Conservation (phyloP, 2,797 vertebrate species). For the Pangasius sanitwongsei region DNA sequence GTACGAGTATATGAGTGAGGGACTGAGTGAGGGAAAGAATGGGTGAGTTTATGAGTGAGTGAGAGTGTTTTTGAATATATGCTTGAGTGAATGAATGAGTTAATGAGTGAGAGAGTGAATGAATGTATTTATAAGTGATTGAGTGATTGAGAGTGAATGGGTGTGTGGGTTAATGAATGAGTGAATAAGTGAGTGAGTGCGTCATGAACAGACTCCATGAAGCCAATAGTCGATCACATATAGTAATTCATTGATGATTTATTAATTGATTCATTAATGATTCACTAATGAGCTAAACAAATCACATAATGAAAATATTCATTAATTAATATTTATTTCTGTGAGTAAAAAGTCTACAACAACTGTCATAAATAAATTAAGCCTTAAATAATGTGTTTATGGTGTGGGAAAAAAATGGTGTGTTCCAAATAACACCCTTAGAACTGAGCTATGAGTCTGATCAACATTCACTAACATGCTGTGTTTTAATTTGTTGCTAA, state of each 20-base stretch:
- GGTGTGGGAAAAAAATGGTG: no score
- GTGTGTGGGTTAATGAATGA: no score
- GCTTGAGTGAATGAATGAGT: no score
- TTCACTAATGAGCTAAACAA: not conserved
- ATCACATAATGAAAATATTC: not conserved
- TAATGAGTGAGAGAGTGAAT: no score
- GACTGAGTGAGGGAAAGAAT: not conserved
- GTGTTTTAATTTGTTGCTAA: not conserved
- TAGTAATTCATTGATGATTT: no score
- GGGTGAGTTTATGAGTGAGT: not conserved
- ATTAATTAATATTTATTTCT: not conserved
- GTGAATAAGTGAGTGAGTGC: not conserved
- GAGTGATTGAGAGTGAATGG: no score
- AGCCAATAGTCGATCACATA: no score
- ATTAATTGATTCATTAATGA: not conserved
- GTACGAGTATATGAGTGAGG: not conserved
- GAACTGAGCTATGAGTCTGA: not conserved
- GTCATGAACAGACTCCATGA: no score
- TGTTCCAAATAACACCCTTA: not conserved
- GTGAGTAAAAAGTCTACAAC: not conserved
- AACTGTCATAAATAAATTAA: not conserved
- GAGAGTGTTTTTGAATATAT: no score
- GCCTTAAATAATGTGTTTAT: not conserved
- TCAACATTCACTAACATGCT: not conserved
- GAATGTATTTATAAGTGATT: no score